Evolutionary conservation across 64 coral and sea anemone species (phyloP), one percentile per base, ranked within the genome.

Genomic region (Astreopora myriophthalma): DNA sequence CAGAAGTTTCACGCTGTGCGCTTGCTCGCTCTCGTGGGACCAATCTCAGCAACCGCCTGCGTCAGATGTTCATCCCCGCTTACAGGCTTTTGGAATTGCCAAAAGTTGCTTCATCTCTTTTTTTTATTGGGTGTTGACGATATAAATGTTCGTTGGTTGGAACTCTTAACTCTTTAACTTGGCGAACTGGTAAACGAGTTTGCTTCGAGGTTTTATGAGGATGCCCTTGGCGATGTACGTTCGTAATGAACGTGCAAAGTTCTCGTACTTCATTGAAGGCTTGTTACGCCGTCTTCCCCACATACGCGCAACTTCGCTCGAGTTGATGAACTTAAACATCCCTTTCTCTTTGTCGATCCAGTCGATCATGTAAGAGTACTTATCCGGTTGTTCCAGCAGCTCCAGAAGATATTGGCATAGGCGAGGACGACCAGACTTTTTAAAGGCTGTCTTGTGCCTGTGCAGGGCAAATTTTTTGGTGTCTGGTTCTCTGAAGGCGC

Each of bases 141-240:
- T 27, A 14, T 6, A 1, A 28, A 29, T 63, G 8, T 13, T 83
- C 22, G 13, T 64, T 64, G 52, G 7, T 64, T 19, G 33, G 20
- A 60, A 13, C 22, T 64, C 34, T 65, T 35, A 83, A 34, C 57
- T 83, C 32, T 83, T 83, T 3, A 64, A 60, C 34, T 64, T 83
- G 22, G 81, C 48, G 29, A 92, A 92, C 49, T 69, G 63, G 32
- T 92, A 92, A 3, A 92, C 90, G 23, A 92, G 64, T 51, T 92
- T 92, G 90, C 90, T 92, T 3, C 90, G 90, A 12, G 90, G 90
- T 73, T 92, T 92, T 37, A 65, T 49, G 14, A 92, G 70, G 23
- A 92, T 92, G 42, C 90, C 90, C 36, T 92, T 92, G 24, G 90
- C 90, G 37, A 92, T 92, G 52, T 92, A 92, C 17, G 90, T 92